A percentile compares a stretch with the other conserved stretches of the same genome.
phyloP scores from a whole-genome alignment of 2,113 vertebrate genomes.

The Corvus cornix region DNA sequence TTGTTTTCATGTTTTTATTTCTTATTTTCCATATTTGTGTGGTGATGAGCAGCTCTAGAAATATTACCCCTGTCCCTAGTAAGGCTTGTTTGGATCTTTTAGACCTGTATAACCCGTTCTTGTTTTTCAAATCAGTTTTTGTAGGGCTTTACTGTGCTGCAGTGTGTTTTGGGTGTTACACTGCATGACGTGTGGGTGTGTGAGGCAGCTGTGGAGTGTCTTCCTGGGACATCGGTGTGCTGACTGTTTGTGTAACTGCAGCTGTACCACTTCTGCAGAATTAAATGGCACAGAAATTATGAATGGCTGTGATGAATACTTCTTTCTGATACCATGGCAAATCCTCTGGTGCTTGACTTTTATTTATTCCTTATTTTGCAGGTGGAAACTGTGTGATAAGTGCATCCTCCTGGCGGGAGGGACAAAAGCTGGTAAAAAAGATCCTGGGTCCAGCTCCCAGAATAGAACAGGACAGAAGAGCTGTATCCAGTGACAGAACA shows the following conservation, averaged over 20 bases:
- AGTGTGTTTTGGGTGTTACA: not conserved
- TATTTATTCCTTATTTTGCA: conserved; percentile 15
- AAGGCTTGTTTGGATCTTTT: not conserved
- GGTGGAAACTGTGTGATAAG: conserved; percentile 77
- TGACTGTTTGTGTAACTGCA: not conserved
- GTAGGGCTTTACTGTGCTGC: not conserved
- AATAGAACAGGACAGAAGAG: conserved; percentile 68
- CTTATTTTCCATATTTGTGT: not conserved
- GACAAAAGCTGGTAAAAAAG: conserved; percentile 91
- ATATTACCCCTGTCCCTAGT: not conserved
- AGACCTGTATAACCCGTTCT: not conserved
- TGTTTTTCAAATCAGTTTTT: not conserved
- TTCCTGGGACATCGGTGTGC: not conserved
- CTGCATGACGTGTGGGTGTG: not conserved
- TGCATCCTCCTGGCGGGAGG: conserved; percentile 91
- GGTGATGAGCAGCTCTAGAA: not conserved
- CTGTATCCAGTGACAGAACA: conserved; percentile 68
- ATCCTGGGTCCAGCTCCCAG: conserved; percentile 85
- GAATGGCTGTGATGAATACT: not conserved
- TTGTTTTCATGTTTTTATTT: not conserved
- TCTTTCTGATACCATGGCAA: not conserved
- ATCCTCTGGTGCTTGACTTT: not conserved
- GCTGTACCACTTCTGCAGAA: not conserved
- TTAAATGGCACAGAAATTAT: not conserved
- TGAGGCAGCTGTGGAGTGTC: not conserved